These are phyloP conservation scores for Microcebus tavaratra DNA, from an alignment of 2,113 vertebrate genomes.

Conservation along the genomic window DNA sequence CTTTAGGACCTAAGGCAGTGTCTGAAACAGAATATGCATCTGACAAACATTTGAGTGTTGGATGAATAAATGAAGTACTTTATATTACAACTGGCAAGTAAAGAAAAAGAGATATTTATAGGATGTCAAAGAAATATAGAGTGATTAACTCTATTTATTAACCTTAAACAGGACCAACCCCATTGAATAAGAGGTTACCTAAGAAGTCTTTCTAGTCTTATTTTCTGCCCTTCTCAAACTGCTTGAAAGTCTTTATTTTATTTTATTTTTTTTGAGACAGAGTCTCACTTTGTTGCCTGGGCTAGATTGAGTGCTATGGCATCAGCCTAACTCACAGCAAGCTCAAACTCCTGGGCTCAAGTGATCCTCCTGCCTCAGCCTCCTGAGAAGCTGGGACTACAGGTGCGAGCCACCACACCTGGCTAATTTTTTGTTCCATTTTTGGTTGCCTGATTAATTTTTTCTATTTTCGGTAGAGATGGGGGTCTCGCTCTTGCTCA, in stretches of 20 bases:
- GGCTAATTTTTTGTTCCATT: too few relatives aligned
- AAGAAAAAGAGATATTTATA: background rate
- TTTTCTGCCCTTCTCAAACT: background rate
- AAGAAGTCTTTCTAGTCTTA: background rate
- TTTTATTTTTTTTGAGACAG: too few relatives aligned
- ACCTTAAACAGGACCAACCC: background rate
- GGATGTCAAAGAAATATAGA: background rate
- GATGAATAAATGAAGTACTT: background rate
- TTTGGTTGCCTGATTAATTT: too few relatives aligned
- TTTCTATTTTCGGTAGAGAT: too few relatives aligned
- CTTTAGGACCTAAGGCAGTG: background rate
- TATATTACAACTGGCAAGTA: background rate
- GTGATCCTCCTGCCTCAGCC: too few relatives aligned
- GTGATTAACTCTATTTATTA: slow-evolving; percentile 20
- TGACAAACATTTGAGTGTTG: background rate
- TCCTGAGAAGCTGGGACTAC: too few relatives aligned
- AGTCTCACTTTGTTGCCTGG: too few relatives aligned
- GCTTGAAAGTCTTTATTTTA: background rate
- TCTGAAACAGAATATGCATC: background rate
- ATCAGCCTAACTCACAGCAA: too few relatives aligned
- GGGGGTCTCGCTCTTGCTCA: too few relatives aligned
- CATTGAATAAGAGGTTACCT: background rate
- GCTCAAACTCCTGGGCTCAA: too few relatives aligned
- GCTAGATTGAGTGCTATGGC: too few relatives aligned
- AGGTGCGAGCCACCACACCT: too few relatives aligned